These are phyloP conservation scores for Meloidogyne exigua DNA, from an alignment of 1,140 invertebrate species.

Conservation along the genomic window DNA sequence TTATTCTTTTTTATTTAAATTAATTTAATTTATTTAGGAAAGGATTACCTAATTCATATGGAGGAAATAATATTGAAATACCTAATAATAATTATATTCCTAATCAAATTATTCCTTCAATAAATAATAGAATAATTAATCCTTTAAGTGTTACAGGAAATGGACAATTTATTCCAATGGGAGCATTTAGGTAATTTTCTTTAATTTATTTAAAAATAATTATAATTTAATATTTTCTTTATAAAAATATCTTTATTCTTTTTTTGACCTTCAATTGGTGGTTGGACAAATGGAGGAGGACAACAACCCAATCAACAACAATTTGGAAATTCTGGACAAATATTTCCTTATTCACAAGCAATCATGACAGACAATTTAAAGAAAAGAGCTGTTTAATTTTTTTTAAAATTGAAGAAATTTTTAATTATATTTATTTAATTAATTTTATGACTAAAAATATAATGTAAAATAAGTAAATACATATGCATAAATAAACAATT, in stretches of 20 bases:
- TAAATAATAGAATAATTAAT: constrained; percentile 2
- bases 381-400: background rate
- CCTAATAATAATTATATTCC: background rate
- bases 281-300: background rate
- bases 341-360: background rate
- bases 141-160: background rate
- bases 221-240: too few species aligned
- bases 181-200: background rate
- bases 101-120: background rate
- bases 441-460: too few species aligned
- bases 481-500: too few species aligned
- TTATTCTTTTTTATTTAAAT: too few species aligned
- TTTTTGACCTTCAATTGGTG: background rate
- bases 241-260: too few species aligned
- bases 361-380: background rate
- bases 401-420: too few species aligned
- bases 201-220: background rate
- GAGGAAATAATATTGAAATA: too few species aligned
- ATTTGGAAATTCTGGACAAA: background rate
- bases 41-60: background rate
- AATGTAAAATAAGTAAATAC: too few species aligned
- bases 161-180: constrained; percentile 4
- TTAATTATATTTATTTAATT: too few species aligned
- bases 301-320: constrained; percentile 1
- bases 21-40: background rate